A percentile compares a stretch with the other conserved stretches of the same genome.
These are phyloP conservation scores for Nowickia ferox DNA, from an alignment of 2,888 invertebrate genomes.

Conservation along the genomic window DNA sequence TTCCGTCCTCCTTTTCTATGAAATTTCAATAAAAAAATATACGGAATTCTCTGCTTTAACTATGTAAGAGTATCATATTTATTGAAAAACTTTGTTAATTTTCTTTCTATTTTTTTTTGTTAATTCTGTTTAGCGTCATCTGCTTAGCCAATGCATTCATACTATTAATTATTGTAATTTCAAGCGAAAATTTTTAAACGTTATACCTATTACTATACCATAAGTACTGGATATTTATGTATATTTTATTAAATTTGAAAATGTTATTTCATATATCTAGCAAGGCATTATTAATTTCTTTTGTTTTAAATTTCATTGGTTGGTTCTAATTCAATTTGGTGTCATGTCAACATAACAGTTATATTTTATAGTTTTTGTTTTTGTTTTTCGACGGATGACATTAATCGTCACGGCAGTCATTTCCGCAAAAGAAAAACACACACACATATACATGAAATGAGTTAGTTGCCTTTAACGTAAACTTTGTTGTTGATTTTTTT, in stretches of 20 bases:
- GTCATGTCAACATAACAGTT: slow-evolving; percentile 39
- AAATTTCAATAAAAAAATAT: slow-evolving; percentile 18
- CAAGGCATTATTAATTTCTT: too few relatives aligned
- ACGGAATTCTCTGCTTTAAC: slow-evolving; percentile 19
- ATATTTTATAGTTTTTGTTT: slow-evolving; percentile 28
- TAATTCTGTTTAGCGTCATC: background rate
- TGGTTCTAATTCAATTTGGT: slow-evolving; percentile 20
- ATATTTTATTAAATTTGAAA: background rate
- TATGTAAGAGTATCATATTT: background rate
- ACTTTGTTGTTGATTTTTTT: slow-evolving; percentile 26
- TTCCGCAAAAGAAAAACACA: slow-evolving; percentile 49
- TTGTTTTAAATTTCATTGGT: slow-evolving; percentile 47
- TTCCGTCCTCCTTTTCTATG: slow-evolving; percentile 22
- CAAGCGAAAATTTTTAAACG: background rate
- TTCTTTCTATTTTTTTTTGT: background rate
- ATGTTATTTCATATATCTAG: background rate
- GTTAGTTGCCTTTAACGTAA: slow-evolving; percentile 32
- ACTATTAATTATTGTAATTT: slow-evolving; percentile 13
- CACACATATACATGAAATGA: background rate
- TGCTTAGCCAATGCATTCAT: slow-evolving; percentile 5
- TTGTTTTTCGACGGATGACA: slow-evolving; percentile 30
- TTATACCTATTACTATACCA: too few relatives aligned
- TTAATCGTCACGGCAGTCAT: slow-evolving; percentile 56
- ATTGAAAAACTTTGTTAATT: slow-evolving; percentile 5
- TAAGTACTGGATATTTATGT: background rate